Conservation (phyloP, 2,113 vertebrate species). For the Petroica traversi region DNA sequence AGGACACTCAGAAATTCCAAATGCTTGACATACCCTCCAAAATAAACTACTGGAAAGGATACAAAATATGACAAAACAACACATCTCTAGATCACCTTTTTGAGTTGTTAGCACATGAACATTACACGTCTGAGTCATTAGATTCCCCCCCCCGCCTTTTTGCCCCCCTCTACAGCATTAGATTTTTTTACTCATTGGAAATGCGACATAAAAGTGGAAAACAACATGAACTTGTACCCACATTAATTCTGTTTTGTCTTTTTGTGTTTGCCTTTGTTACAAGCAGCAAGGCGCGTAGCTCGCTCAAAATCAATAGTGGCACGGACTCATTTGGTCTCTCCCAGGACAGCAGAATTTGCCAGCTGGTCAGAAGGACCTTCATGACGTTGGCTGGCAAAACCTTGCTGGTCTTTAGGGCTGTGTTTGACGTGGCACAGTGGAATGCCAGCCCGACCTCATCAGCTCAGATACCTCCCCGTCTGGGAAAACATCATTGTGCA, state of each 20-base stretch:
- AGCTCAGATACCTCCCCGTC: not conserved
- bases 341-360: not conserved
- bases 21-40: not conserved
- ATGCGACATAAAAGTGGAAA: not conserved
- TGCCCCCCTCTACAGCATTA: not conserved
- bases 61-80: not conserved
- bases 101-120: not conserved
- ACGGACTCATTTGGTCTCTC: not conserved
- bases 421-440: not conserved
- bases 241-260: not conserved
- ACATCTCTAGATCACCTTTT: not conserved
- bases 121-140: not conserved
- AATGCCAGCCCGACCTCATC: not conserved
- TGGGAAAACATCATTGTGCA: conserved; percentile 9
- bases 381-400: not conserved
- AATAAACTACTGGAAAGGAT: not conserved
- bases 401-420: not conserved
- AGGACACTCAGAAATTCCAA: not conserved
- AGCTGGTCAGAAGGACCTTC: conserved; percentile 17
- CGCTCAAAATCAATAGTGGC: not conserved
- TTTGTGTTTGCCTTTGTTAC: not conserved
- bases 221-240: conserved; percentile 11
- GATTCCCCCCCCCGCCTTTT: accelerated
- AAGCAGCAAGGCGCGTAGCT: not conserved
- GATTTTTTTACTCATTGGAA: not conserved